phyloP scores from a whole-genome alignment of 2,888 invertebrate species.

The Himalopsyche japonica region DNA sequence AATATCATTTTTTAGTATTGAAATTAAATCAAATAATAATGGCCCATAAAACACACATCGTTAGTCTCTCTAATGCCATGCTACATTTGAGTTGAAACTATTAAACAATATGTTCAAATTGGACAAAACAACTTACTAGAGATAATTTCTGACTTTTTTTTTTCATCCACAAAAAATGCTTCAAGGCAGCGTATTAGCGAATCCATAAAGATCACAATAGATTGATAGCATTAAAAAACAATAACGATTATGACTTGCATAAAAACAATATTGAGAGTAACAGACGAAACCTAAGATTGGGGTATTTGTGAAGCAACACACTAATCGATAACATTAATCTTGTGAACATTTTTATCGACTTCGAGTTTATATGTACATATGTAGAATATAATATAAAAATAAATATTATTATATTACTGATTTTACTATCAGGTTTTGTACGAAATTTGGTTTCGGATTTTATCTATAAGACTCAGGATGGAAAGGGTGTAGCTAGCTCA shows the following conservation, averaged over 20 bases:
- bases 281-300: not conserved
- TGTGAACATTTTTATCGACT: not conserved
- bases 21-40: not conserved
- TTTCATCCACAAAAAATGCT: not conserved
- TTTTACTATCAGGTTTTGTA: too few relatives aligned
- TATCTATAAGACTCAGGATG: too few relatives aligned
- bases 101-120: not conserved
- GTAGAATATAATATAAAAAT: too few relatives aligned
- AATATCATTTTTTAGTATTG: not conserved
- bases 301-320: not conserved
- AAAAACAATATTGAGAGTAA: not conserved
- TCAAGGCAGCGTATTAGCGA: not conserved
- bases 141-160: not conserved
- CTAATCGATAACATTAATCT: not conserved
- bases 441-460: too few relatives aligned
- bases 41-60: not conserved
- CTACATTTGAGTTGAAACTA: not conserved
- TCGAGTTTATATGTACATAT: not conserved
- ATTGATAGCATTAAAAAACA: constrained; percentile 1
- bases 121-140: not conserved
- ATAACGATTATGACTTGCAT: not conserved
- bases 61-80: not conserved
- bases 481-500: too few relatives aligned
- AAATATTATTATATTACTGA: too few relatives aligned
- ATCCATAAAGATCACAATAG: not conserved